Evolutionary conservation across 2,113 vertebrate species (phyloP).

Genomic region (Lutjanus erythropterus): DNA sequence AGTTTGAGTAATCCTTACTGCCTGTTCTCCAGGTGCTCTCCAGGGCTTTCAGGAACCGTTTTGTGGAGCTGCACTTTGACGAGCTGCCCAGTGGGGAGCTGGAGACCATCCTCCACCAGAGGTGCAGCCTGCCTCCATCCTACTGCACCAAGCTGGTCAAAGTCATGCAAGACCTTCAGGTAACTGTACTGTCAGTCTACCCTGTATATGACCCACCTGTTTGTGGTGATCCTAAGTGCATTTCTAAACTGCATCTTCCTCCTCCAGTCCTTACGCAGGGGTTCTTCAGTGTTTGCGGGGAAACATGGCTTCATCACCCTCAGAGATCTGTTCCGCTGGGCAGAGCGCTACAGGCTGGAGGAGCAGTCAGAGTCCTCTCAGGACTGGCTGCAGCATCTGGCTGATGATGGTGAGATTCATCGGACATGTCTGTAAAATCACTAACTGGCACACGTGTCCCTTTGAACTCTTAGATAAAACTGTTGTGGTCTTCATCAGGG

Average conservation of each 20-base stretch:
- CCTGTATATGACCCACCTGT: background rate
- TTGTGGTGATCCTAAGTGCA: background rate
- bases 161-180: constrained; percentile 97
- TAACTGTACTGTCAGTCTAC: constrained; percentile 65
- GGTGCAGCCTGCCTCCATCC: constrained; percentile 94
- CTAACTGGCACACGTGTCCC: background rate
- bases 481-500: constrained; percentile 77
- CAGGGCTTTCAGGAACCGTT: constrained; percentile 96
- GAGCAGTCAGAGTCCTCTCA: constrained; percentile 87
- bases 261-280: constrained; percentile 91
- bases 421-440: background rate
- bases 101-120: constrained; percentile 94
- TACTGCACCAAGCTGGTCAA: constrained; percentile 94
- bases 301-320: constrained; percentile 98
- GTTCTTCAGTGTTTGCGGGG: constrained; percentile 96
- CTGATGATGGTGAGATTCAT: constrained; percentile 90
- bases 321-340: constrained; percentile 97
- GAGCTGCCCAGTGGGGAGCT: constrained; percentile 93
- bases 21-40: constrained; percentile 89
- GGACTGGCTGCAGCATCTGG: constrained; percentile 97
- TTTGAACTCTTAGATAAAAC: background rate
- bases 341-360: constrained; percentile 93
- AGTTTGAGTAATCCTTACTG: background rate
- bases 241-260: background rate
- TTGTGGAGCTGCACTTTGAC: constrained; percentile 97